Percentiles rank a stretch among this genome's conserved stretches.
These are phyloP conservation scores for Venturia canescens DNA, from an alignment of 1,140 invertebrate genomes.

Conservation along the genomic window DNA sequence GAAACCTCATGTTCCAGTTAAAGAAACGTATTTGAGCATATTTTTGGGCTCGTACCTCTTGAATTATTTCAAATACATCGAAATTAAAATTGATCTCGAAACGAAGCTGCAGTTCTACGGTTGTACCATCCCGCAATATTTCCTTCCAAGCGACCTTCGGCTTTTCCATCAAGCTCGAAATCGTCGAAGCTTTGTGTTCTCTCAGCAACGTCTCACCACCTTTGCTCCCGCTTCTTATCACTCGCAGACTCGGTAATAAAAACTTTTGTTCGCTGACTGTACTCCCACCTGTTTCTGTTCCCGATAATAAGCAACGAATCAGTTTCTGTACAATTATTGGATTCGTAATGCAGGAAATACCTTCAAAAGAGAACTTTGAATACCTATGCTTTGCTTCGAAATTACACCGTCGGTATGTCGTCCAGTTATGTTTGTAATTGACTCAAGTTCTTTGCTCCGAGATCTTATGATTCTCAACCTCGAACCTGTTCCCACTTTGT, in stretches of 20 bases:
- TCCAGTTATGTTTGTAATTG: constrained; percentile 17
- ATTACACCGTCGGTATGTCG: constrained; percentile 27
- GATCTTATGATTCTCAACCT: not conserved
- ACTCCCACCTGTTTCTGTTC: not conserved
- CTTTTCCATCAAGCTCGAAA: constrained; percentile 37
- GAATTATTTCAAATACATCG: constrained; percentile 84
- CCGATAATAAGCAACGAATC: too few species aligned
- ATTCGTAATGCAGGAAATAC: not conserved
- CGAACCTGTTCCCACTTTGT: not conserved
- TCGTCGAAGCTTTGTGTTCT: constrained; percentile 40
- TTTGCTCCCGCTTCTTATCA: not conserved
- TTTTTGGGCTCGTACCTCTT: constrained; percentile 75
- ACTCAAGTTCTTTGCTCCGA: not conserved
- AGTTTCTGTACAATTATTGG: too few species aligned
- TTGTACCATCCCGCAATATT: constrained; percentile 80
- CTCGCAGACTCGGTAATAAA: not conserved
- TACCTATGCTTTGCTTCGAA: constrained; percentile 55
- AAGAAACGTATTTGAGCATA: not conserved
- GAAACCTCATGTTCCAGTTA: not conserved
- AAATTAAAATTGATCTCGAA: constrained; percentile 83
- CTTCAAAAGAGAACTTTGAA: not conserved
- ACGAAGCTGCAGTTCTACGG: constrained; percentile 81
- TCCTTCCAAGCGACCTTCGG: constrained; percentile 78
- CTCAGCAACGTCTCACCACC: constrained; percentile 14
- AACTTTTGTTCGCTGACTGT: constrained; percentile 9